Conservation (phyloP, 2,113 vertebrate genomes). For the Odocoileus virginianus region DNA sequence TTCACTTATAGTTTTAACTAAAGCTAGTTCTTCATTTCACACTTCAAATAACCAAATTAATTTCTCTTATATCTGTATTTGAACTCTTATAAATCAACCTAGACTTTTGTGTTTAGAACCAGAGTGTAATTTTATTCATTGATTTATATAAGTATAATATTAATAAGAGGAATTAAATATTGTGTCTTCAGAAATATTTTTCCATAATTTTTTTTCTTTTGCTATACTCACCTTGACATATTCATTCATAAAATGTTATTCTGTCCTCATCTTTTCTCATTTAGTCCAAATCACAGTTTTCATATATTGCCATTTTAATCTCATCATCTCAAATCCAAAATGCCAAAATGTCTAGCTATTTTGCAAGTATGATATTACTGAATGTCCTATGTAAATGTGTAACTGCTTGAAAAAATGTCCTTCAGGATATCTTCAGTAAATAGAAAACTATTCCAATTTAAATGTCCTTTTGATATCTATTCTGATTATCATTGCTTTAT, state of each 20-base stretch:
- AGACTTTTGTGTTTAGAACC: constrained; percentile 37
- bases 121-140: not conserved
- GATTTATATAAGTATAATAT: not conserved
- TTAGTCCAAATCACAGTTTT: constrained; percentile 45
- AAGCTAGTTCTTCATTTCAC: not conserved
- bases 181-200: not conserved
- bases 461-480: constrained; percentile 47
- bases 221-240: not conserved
- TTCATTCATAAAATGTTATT: constrained; percentile 54
- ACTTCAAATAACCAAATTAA: not conserved
- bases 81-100: not conserved
- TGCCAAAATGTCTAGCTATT: constrained; percentile 56
- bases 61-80: constrained; percentile 27
- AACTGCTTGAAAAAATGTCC: constrained; percentile 54
- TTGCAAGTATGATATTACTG: constrained; percentile 74
- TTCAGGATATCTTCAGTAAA: constrained; percentile 63
- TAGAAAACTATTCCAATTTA: constrained; percentile 52
- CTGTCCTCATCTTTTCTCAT: constrained; percentile 39
- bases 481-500: constrained; percentile 57
- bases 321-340: constrained; percentile 53
- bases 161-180: constrained; percentile 21
- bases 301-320: constrained; percentile 44
- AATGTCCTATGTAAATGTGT: constrained; percentile 69
- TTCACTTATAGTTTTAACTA: not conserved
- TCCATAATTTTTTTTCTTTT: not conserved